A percentile compares a stretch with the other conserved stretches of the same genome.
phyloP scores from a whole-genome alignment of 2,888 invertebrate genomes.

The Drosophila gaucha region DNA sequence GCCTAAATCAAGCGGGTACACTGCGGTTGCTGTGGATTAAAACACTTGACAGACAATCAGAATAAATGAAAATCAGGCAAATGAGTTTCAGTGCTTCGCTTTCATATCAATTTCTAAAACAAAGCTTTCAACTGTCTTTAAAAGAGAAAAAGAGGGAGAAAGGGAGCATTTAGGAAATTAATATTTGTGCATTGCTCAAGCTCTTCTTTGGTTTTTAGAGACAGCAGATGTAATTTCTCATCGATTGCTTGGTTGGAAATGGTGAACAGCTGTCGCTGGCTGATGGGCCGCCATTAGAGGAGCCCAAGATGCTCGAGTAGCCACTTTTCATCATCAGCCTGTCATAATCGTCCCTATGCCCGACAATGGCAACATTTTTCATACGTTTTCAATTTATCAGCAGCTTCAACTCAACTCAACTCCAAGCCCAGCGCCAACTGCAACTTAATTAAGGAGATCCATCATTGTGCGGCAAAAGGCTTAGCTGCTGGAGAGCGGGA shows the following conservation, averaged over 20 bases:
- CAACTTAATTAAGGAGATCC: conserved; percentile 71
- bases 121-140: no score
- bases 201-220: not conserved
- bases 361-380: conserved; percentile 28
- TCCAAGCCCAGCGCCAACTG: conserved; percentile 17
- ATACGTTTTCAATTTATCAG: conserved; percentile 40
- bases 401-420: not conserved
- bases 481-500: conserved; percentile 1
- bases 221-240: not conserved
- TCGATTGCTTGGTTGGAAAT: no score
- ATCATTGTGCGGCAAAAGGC: conserved; percentile 46
- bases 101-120: no score
- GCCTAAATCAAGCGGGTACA: not conserved
- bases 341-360: conserved; percentile 5
- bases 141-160: not conserved
- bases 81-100: no score
- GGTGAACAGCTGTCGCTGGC: not conserved
- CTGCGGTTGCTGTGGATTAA: conserved; percentile 6
- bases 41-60: conserved; percentile 1
- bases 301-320: not conserved
- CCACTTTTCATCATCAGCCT: conserved; percentile 13
- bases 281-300: not conserved
- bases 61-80: no score
- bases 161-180: not conserved
- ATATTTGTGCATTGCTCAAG: not conserved